Percentiles rank a stretch among this genome's conserved stretches.
These are phyloP conservation scores for Phataginus tricuspis DNA, from an alignment of 2,797 vertebrate genomes.

Conservation along the genomic window DNA sequence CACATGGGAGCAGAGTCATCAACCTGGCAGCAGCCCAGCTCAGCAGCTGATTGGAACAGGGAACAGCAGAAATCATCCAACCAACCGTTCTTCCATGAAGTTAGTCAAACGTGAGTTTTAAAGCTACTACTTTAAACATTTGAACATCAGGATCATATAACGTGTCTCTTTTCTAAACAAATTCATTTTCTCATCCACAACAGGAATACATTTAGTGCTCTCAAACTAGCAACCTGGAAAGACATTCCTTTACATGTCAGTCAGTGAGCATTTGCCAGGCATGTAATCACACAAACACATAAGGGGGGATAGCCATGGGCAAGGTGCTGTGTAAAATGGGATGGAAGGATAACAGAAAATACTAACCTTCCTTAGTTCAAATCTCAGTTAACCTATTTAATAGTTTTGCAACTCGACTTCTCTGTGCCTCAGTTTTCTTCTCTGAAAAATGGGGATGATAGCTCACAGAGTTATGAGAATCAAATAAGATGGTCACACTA, in stretches of 20 bases:
- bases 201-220: background rate
- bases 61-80: background rate
- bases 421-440: background rate
- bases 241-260: background rate
- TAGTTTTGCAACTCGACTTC: background rate
- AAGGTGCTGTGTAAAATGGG: background rate
- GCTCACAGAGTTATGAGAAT: background rate
- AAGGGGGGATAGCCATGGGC: no score
- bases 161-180: background rate
- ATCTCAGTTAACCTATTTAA: background rate
- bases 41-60: slow-evolving; percentile 67
- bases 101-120: background rate
- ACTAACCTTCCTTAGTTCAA: background rate
- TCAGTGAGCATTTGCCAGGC: background rate
- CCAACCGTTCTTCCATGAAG: background rate
- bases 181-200: background rate
- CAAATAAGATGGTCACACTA: background rate
- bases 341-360: background rate
- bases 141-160: background rate
- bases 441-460: background rate
- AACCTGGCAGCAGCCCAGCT: slow-evolving; percentile 35
- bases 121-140: background rate
- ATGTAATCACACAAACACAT: background rate
- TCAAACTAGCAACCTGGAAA: background rate
- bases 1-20: slow-evolving; percentile 37